Base-by-base conservation (phyloP, 1,140 invertebrate species). In the Xylocopa sonorina region DNA sequence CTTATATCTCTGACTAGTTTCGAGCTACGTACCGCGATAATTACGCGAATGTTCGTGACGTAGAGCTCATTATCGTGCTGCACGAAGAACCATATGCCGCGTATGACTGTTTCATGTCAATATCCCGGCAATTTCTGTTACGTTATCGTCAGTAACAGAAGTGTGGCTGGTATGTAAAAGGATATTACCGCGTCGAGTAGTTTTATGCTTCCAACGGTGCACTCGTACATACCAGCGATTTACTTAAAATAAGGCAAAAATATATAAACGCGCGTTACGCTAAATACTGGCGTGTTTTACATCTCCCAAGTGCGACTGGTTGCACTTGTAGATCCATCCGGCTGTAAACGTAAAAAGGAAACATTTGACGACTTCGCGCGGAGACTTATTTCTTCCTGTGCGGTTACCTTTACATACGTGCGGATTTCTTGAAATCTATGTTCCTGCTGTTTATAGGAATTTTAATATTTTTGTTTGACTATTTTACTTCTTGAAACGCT, bases 41-140 rank as follows among this genome's bases (percentile, higher is more conserved):
- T 50, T 82, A n/a, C 34, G 57, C n/a, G 21, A 63, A 64, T 29
- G 18, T 63, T 60, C 57, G 48, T 58, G 74, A 69, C 64, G 55
- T 43, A 46, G 29, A 24, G 21, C 69, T 80, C 21, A 55, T 79
- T 83, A 84, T 83, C 71, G 48, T 46, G n/a, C 32, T 32, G 16
- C 32, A 64, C 14, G 41, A 46, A 27, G 34, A 57, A 46, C 46
- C 41, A 27, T 29, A 27, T 6, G 14, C 38, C 38, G 12, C 38
- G 57, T 46, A 38, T 38, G 57, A 50, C 48, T 51, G 32, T 74
- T 84, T 38, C 64, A 34, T 50, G 24, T 63, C 64, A n/a, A 81
- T 78, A 78, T 78, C 67, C 34, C 43, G 16, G 60, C 46, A 84
- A 83, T 83, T 84, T 83, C 64, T 27, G 43, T 29, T n/a, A 38